Conservation (phyloP, 23 tunicate genomes). For the Trididemnum miniatum region DNA sequence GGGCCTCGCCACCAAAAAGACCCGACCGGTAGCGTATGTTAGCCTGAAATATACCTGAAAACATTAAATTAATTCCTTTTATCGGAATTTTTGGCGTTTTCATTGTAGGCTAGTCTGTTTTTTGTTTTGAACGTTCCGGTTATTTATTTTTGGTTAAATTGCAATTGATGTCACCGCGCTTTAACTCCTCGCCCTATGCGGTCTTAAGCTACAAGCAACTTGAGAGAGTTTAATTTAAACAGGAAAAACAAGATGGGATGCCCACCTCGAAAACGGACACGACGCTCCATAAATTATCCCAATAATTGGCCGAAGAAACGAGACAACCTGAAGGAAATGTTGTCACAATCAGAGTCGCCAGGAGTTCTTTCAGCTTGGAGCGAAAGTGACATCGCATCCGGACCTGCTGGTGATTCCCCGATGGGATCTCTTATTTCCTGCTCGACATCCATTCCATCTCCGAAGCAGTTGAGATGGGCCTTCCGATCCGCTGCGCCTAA, state of each 20-base stretch:
- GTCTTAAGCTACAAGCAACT: too few species aligned
- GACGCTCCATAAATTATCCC: neutral
- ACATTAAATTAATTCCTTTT: too few species aligned
- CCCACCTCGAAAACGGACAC: slow-evolving; percentile 35
- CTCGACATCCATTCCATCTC: slow-evolving; percentile 87
- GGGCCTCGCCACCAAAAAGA: too few species aligned
- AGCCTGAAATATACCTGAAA: too few species aligned
- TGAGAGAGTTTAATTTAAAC: too few species aligned
- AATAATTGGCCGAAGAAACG: neutral
- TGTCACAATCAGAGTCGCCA: slow-evolving; percentile 10
- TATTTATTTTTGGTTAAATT: too few species aligned
- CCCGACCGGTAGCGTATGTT: too few species aligned
- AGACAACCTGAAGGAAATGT: neutral
- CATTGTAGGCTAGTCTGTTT: too few species aligned
- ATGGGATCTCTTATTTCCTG: slow-evolving; percentile 73
- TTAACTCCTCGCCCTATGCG: too few species aligned
- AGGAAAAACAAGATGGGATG: slow-evolving; percentile 1
- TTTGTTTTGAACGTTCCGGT: too few species aligned
- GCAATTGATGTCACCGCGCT: too few species aligned
- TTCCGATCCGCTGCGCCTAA: slow-evolving; percentile 1
- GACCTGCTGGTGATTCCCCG: slow-evolving; percentile 52
- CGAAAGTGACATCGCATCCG: slow-evolving; percentile 50
- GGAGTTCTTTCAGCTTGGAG: slow-evolving; percentile 32
- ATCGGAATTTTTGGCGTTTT: too few species aligned
- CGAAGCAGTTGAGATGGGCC: slow-evolving; percentile 72